Conservation (phyloP, 2,888 invertebrate species). For the Scaptomyza cyrtandrae region DNA sequence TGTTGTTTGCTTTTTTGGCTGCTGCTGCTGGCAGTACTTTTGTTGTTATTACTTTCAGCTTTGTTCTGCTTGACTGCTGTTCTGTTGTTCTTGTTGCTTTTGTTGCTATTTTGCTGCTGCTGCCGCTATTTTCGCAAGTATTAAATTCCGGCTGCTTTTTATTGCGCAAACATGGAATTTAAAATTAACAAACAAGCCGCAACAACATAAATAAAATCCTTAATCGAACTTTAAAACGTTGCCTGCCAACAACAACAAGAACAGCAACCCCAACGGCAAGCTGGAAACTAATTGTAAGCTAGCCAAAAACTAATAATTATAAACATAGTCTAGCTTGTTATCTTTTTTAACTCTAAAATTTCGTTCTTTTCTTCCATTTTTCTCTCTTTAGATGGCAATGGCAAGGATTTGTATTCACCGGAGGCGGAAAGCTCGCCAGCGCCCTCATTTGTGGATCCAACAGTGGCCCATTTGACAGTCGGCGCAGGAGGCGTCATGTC, state of each 20-base stretch:
- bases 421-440: slow-evolving; percentile 87
- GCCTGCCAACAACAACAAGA: slow-evolving; percentile 8
- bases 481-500: slow-evolving; percentile 60
- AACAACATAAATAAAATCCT: slow-evolving; percentile 40
- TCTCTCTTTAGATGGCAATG: slow-evolving; percentile 84
- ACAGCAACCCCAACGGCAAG: slow-evolving; percentile 29
- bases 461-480: slow-evolving; percentile 60
- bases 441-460: slow-evolving; percentile 85
- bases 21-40: slow-evolving; percentile 45
- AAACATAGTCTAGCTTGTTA: slow-evolving; percentile 58
- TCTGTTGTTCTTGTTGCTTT: slow-evolving; percentile 34
- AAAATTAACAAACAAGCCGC: slow-evolving; percentile 71
- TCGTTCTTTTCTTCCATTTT: not conserved
- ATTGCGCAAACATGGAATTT: slow-evolving; percentile 75
- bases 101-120: not conserved
- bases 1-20: slow-evolving; percentile 32
- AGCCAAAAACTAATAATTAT: slow-evolving; percentile 58
- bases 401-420: slow-evolving; percentile 91
- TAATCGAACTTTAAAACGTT: slow-evolving; percentile 50
- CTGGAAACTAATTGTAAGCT: slow-evolving; percentile 59
- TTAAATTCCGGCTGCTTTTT: slow-evolving; percentile 72
- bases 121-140: slow-evolving; percentile 66
- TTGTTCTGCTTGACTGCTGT: slow-evolving; percentile 41
- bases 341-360: slow-evolving; percentile 31
- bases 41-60: slow-evolving; percentile 72